phyloP scores from a whole-genome alignment of 2,888 invertebrate species.

The Caenorhabditis japonica region DNA sequence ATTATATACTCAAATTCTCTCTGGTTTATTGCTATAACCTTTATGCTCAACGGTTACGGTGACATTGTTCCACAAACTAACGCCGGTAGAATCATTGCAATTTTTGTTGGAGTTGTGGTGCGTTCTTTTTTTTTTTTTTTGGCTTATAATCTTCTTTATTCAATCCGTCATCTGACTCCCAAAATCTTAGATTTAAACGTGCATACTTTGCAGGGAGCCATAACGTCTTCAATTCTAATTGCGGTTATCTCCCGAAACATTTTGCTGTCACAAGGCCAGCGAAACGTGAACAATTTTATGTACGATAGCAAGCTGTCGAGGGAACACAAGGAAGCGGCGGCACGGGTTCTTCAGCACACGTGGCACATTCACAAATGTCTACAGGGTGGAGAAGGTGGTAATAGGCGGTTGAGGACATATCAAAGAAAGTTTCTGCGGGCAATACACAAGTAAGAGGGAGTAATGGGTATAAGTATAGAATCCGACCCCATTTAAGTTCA shows the following conservation, averaged over 20 bases:
- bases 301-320: conserved; percentile 99
- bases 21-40: conserved; percentile 83
- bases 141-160: too few species aligned
- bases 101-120: conserved; percentile 99
- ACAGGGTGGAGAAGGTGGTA: conserved; percentile 65
- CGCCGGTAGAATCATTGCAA: conserved; percentile 98
- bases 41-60: conserved; percentile 99
- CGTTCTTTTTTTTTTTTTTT: conserved; percentile 75
- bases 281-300: conserved; percentile 99
- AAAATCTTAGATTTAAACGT: too few species aligned
- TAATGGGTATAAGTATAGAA: too few species aligned
- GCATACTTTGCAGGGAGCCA: conserved; percentile 86
- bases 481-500: too few species aligned
- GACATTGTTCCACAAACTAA: conserved; percentile 98
- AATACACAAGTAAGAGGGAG: conserved; percentile 68
- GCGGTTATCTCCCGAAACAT: conserved; percentile 99
- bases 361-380: conserved; percentile 97
- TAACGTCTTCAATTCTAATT: conserved; percentile 97
- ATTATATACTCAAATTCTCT: conserved; percentile 75
- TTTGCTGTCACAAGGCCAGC: conserved; percentile 96
- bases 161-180: too few species aligned
- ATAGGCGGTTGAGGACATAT: conserved; percentile 66
- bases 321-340: conserved; percentile 99
- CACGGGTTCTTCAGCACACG: conserved; percentile 93
- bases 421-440: conserved; percentile 75